These are phyloP conservation scores for cattle (Bos taurus) DNA, from an alignment of 2,113 vertebrate species.

Conservation along the genomic window ARS-UCD2.0 NC_037329.1:24191501-24192000, in stretches of 20 bases:
- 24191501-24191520: neutral
- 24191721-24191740: neutral
- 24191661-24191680: neutral
- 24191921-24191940: constrained; percentile 13
- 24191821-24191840: neutral
- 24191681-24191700: neutral
- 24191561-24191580: neutral
- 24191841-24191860: constrained; percentile 1
- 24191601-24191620: neutral
- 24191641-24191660: neutral
- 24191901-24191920: constrained; percentile 25
- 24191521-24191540: neutral
- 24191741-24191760: neutral
- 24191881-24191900: constrained; percentile 24
- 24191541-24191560: neutral
- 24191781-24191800: neutral
- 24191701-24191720: neutral
- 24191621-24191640: neutral
- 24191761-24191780: neutral
- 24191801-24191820: neutral
- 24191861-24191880: neutral
- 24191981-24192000: neutral
- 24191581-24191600: neutral
- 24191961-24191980: neutral
- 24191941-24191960: neutral